Conservation (phyloP, 53 echinoderm and acorn worm species). For the Paracentrotus lividus region DNA sequence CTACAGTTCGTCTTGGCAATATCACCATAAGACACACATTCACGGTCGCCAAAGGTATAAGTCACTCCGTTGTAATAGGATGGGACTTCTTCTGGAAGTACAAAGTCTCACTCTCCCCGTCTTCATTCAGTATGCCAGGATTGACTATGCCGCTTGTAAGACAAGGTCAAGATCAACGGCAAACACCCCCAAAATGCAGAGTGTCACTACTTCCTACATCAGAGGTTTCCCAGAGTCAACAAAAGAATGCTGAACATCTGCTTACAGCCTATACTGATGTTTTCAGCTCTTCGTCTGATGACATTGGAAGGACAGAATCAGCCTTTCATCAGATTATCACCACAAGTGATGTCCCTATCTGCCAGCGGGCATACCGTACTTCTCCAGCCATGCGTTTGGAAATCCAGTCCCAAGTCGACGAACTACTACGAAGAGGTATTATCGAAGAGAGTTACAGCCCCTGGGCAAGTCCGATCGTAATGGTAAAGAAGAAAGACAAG, state of each 20-base stretch:
- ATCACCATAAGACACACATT: too few species aligned
- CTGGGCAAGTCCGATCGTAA: conserved; percentile 69
- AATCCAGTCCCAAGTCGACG: conserved; percentile 58
- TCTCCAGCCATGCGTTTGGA: conserved; percentile 64
- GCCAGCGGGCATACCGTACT: conserved; percentile 53
- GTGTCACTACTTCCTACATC: too few species aligned
- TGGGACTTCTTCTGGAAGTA: too few species aligned
- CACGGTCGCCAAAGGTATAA: too few species aligned
- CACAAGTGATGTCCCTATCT: conserved; percentile 15
- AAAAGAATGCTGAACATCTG: conserved; percentile 27
- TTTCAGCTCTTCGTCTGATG: conserved; percentile 3
- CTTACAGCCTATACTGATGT: conserved; percentile 31
- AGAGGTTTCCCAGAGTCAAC: too few species aligned
- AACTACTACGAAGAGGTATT: conserved; percentile 41
- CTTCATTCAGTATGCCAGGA: too few species aligned
- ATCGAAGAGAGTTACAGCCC: conserved; percentile 69
- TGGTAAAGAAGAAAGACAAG: conserved; percentile 74
- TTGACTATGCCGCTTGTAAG: too few species aligned
- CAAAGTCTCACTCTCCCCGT: too few species aligned
- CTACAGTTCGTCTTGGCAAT: too few species aligned
- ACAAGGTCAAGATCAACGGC: too few species aligned
- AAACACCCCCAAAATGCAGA: too few species aligned
- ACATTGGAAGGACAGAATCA: conserved; percentile 39
- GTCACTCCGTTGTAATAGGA: too few species aligned
- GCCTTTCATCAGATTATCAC: conserved; percentile 30